A percentile compares a stretch with the other conserved stretches of the same genome.
These are phyloP conservation scores for Pammene aurita DNA, from an alignment of 2,888 invertebrate species.

Conservation along the genomic window DNA sequence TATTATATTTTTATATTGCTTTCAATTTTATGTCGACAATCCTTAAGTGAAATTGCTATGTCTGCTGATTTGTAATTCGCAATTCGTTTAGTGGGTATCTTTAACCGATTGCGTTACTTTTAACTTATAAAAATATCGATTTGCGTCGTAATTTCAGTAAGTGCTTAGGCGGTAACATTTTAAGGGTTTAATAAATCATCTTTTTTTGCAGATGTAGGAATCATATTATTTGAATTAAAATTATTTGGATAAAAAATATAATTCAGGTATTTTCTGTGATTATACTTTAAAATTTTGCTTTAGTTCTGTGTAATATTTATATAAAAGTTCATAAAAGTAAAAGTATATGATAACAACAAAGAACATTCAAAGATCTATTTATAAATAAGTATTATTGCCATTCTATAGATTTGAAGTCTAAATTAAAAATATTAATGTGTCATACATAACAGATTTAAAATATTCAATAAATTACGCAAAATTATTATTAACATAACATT, in stretches of 20 bases:
- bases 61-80: background rate
- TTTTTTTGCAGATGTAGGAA: background rate
- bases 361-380: too few relatives aligned
- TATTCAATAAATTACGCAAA: too few relatives aligned
- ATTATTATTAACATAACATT: too few relatives aligned
- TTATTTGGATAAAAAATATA: background rate
- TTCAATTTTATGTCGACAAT: background rate
- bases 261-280: background rate
- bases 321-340: too few relatives aligned
- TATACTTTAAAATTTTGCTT: too few relatives aligned
- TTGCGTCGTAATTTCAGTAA: background rate
- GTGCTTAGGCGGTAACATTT: background rate
- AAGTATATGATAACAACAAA: too few relatives aligned
- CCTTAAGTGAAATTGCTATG: background rate
- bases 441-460: too few relatives aligned
- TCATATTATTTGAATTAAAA: background rate
- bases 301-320: too few relatives aligned
- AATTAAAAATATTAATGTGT: too few relatives aligned
- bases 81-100: background rate
- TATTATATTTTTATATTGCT: conserved; percentile 2
- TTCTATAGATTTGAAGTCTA: too few relatives aligned
- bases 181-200: background rate
- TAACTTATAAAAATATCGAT: conserved; percentile 11
- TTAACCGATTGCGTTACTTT: conserved; percentile 7
- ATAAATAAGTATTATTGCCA: too few relatives aligned